Percentiles rank a stretch among this genome's conserved stretches.
Evolutionary conservation across 2,888 invertebrate species (phyloP).

Genomic region (Amiota minor): DNA sequence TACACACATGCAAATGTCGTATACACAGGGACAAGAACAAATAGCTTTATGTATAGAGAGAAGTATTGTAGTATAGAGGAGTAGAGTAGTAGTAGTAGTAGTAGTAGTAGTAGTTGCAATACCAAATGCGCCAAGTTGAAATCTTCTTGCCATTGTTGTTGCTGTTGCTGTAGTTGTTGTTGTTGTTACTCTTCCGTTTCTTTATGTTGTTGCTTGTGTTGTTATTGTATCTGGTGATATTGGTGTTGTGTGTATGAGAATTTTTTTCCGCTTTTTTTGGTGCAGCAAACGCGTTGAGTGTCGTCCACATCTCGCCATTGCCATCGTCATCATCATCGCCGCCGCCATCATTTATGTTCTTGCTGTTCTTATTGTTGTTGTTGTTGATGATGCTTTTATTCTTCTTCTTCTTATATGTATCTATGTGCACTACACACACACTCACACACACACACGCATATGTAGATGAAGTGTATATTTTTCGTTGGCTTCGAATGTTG

Average conservation of each 20-base stretch:
- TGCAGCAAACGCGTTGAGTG: slow-evolving; percentile 43
- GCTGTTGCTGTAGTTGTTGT: slow-evolving; percentile 35
- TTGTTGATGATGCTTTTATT: slow-evolving; percentile 42
- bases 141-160: slow-evolving; percentile 15
- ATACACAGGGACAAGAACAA: neutral
- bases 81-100: too few relatives aligned
- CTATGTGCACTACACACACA: slow-evolving; percentile 41
- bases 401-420: slow-evolving; percentile 41
- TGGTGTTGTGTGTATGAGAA: slow-evolving; percentile 5
- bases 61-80: too few relatives aligned
- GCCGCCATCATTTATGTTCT: neutral
- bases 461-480: neutral
- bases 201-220: slow-evolving; percentile 20
- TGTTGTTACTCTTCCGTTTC: slow-evolving; percentile 46
- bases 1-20: neutral
- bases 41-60: slow-evolving; percentile 1
- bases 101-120: slow-evolving; percentile 2
- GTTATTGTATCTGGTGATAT: slow-evolving; percentile 15
- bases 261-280: slow-evolving; percentile 8
- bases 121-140: slow-evolving; percentile 19
- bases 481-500: slow-evolving; percentile 35
- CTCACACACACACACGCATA: too few relatives aligned
- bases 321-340: slow-evolving; percentile 7
- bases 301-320: slow-evolving; percentile 6
- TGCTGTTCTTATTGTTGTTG: slow-evolving; percentile 11